Evolutionary conservation across 53 echinoderm and acorn worm genomes (phyloP).

Genomic region (Temnopleurus reevesii): DNA sequence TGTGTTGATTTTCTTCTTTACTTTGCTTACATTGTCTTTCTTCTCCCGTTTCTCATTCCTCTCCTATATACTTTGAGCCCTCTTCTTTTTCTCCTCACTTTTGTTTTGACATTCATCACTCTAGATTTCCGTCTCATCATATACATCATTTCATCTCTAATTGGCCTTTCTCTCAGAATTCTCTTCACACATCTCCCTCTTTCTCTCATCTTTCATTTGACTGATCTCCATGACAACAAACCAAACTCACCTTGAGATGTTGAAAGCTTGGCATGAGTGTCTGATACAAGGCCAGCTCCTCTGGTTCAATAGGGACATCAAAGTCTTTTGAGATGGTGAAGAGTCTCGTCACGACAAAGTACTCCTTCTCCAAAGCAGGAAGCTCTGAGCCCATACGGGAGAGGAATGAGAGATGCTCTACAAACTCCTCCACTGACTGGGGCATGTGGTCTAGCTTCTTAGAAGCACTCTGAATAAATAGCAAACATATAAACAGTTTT

Average conservation of each 20-base stretch:
- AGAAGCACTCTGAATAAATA: conserved; percentile 77
- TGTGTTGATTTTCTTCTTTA: too few relatives aligned
- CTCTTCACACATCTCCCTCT: neutral
- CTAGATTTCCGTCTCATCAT: too few relatives aligned
- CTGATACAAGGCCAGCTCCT: conserved; percentile 97
- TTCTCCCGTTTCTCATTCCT: neutral
- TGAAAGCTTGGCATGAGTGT: conserved; percentile 99
- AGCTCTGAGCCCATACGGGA: conserved; percentile 83
- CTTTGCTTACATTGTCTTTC: neutral
- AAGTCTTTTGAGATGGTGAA: conserved; percentile 97
- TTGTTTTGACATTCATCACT: too few relatives aligned
- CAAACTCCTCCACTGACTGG: conserved; percentile 94
- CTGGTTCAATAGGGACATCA: conserved; percentile 83
- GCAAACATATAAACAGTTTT: neutral
- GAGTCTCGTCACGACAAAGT: conserved; percentile 82
- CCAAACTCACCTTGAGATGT: conserved; percentile 86
- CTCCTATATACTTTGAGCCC: neutral
- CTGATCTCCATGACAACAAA: too few relatives aligned
- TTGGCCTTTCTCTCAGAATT: neutral
- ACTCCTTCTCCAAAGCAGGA: conserved; percentile 87
- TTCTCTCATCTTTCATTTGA: neutral
- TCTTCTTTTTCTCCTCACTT: neutral
- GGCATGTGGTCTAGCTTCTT: conserved; percentile 95
- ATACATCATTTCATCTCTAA: too few relatives aligned
- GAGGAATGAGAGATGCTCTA: conserved; percentile 90